Evolutionary conservation across 2,797 vertebrate species (phyloP).

Genomic region (Spinibarbus caldwelli): DNA sequence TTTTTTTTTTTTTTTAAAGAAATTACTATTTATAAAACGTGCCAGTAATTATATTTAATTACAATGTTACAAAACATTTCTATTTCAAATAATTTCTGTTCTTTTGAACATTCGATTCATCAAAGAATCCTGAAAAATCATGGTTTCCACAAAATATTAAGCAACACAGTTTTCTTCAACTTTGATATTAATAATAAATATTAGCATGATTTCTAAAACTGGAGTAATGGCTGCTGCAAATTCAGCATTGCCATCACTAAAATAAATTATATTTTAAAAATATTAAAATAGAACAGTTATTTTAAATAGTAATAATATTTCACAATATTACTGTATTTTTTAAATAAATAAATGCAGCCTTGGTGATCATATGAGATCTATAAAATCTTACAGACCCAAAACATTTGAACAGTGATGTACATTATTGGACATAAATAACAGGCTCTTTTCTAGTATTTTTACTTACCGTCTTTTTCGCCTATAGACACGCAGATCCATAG

Average conservation of each 20-base stretch:
- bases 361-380: background rate
- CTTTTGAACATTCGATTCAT: no score
- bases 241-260: background rate
- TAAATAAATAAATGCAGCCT: background rate
- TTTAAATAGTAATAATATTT: background rate
- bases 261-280: background rate
- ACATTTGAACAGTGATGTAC: background rate
- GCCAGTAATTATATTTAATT: background rate
- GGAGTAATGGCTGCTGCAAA: background rate
- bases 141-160: no score
- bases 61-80: no score
- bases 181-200: background rate
- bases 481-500: constrained; percentile 90
- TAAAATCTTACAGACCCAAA: background rate
- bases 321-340: background rate
- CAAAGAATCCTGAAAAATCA: no score
- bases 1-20: background rate
- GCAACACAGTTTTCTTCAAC: background rate
- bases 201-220: background rate
- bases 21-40: background rate
- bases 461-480: background rate
- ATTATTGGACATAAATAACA: background rate
- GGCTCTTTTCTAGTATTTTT: background rate
- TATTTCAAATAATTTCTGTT: no score
- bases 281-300: background rate